Percentiles rank a stretch among this genome's conserved stretches.
These are phyloP conservation scores for Perca flavescens DNA, from an alignment of 2,113 vertebrate genomes.

Conservation along the genomic window DNA sequence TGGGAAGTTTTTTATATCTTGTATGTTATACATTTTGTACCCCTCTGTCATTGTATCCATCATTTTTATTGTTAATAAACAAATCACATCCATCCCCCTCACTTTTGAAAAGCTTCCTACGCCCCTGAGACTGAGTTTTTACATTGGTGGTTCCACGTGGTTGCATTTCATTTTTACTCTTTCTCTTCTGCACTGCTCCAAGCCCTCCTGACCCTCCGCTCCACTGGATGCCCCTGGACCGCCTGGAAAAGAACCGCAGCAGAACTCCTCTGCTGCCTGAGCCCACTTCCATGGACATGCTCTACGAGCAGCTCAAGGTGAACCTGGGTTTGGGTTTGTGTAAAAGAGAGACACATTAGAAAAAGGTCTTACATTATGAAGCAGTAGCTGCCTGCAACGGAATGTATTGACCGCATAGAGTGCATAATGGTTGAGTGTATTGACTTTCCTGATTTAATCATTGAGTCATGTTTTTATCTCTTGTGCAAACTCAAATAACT, in stretches of 20 bases:
- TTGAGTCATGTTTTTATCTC: slow-evolving; percentile 9
- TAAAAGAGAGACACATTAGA: slow-evolving; percentile 4
- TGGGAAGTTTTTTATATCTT: too few relatives aligned
- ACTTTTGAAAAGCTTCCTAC: too few relatives aligned
- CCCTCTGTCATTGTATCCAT: too few relatives aligned
- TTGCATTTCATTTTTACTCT: slow-evolving; percentile 3
- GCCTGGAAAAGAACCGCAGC: slow-evolving; percentile 79
- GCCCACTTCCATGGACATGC: slow-evolving; percentile 83
- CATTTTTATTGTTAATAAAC: too few relatives aligned
- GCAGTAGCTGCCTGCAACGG: background rate
- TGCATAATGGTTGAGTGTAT: slow-evolving; percentile 10
- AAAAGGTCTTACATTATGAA: too few relatives aligned
- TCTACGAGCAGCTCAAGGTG: slow-evolving; percentile 80
- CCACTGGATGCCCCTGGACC: slow-evolving; percentile 80
- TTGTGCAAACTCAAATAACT: slow-evolving; percentile 16
- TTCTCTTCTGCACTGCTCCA: background rate
- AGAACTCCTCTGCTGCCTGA: slow-evolving; percentile 78
- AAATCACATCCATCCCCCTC: too few relatives aligned
- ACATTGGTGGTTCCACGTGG: background rate
- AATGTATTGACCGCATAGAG: slow-evolving; percentile 1
- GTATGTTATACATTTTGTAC: too few relatives aligned
- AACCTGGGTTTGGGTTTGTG: slow-evolving; percentile 16
- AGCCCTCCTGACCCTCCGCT: slow-evolving; percentile 76
- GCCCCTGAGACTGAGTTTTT: background rate
- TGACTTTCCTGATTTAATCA: slow-evolving; percentile 13